phyloP scores from a whole-genome alignment of 2,113 vertebrate species.

The Fulmarus glacialis region DNA sequence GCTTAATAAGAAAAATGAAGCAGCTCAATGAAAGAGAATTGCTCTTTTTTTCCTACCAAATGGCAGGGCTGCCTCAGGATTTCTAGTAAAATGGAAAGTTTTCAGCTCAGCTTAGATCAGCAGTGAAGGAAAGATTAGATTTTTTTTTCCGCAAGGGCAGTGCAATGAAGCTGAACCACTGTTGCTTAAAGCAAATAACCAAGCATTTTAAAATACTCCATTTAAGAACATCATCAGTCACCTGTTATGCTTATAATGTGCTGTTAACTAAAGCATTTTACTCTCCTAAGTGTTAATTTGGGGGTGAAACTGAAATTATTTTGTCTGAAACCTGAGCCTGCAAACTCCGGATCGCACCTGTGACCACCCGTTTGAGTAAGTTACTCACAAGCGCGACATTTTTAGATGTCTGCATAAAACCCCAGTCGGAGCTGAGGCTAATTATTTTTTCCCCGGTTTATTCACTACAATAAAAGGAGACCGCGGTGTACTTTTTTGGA shows the following conservation, averaged over 20 bases:
- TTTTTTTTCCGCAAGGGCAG: background rate
- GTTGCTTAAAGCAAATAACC: background rate
- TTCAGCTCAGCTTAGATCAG: background rate
- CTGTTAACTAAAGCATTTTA: background rate
- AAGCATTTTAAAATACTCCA: rapidly evolving
- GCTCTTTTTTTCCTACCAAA: background rate
- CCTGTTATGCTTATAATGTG: rapidly evolving
- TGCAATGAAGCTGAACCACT: background rate
- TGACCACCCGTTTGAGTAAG: rapidly evolving
- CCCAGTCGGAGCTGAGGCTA: too few relatives aligned
- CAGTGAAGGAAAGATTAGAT: background rate
- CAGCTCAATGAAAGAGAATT: background rate
- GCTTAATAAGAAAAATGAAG: background rate
- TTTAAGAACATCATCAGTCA: too few relatives aligned
- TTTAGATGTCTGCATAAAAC: too few relatives aligned
- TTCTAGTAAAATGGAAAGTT: background rate
- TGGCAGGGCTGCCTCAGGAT: background rate
- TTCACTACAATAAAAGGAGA: rapidly evolving
- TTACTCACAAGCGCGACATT: rapidly evolving
- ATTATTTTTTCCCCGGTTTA: background rate
- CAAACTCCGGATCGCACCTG: rapidly evolving
- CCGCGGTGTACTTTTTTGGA: rapidly evolving
- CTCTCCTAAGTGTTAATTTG: background rate
- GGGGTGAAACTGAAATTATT: background rate
- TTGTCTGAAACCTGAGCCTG: background rate